These are phyloP conservation scores for Poecilia gillii DNA, from an alignment of 2,797 vertebrate species.

Conservation along the genomic window DNA sequence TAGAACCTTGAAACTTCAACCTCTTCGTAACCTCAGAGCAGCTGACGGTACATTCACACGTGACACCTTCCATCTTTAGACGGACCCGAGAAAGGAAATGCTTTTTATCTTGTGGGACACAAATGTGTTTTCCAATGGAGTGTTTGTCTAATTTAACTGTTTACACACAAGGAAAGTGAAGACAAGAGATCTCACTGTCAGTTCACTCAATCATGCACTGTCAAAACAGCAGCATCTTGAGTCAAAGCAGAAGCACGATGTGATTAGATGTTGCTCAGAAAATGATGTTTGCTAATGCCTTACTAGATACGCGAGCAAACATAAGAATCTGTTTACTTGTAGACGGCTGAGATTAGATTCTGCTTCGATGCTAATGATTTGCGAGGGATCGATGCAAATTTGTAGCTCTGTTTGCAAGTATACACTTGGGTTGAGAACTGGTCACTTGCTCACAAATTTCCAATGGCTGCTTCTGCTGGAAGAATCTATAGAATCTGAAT, in stretches of 20 bases:
- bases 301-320: conserved; percentile 14
- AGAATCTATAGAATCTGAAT: conserved; percentile 24
- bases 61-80: not conserved
- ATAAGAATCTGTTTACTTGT: conserved; percentile 11
- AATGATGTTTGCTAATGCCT: conserved; percentile 45
- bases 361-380: conserved; percentile 16
- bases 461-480: conserved; percentile 15
- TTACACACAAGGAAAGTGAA: not conserved
- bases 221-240: conserved; percentile 56
- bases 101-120: not conserved
- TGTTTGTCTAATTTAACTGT: not conserved
- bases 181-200: conserved; percentile 9
- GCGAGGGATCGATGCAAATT: conserved; percentile 36
- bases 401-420: conserved; percentile 3
- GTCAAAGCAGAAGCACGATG: conserved; percentile 51
- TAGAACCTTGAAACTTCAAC: not conserved
- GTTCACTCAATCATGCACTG: not conserved
- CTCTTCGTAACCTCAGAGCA: not conserved
- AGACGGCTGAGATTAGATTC: conserved; percentile 22
- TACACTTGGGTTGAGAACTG: conserved; percentile 8
- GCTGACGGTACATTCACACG: not conserved
- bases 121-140: not conserved
- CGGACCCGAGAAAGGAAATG: not conserved
- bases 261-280: conserved; percentile 53
- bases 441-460: conserved; percentile 6